phyloP scores from a whole-genome alignment of 2,113 vertebrate genomes.

The Scophthalmus maximus region DNA sequence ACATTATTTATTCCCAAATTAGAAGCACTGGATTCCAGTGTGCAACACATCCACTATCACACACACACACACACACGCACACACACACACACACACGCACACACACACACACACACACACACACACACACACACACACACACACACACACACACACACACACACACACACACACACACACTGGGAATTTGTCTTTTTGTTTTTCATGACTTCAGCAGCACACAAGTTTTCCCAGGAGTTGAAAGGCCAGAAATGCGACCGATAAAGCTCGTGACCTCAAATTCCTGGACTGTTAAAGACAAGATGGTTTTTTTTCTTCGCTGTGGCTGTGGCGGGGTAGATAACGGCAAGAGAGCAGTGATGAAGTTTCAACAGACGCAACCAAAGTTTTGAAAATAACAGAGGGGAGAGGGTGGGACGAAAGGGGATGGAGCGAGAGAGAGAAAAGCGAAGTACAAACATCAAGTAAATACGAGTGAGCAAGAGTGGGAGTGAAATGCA shows the following conservation, averaged over 20 bases:
- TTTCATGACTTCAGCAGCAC: neutral
- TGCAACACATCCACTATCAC: constrained; percentile 39
- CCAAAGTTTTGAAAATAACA: too few relatives aligned
- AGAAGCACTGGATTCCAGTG: constrained; percentile 65
- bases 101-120: neutral
- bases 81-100: neutral
- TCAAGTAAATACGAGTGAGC: neutral
- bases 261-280: neutral
- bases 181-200: neutral
- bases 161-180: neutral
- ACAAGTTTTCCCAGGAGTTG: neutral
- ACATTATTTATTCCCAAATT: constrained; percentile 71
- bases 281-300: neutral
- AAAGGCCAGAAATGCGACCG: neutral
- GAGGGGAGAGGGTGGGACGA: neutral
- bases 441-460: neutral
- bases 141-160: neutral
- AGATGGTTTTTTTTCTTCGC: neutral
- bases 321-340: neutral
- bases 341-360: constrained; percentile 6
- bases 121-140: too few relatives aligned
- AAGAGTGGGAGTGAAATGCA: neutral
- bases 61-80: constrained; percentile 25
- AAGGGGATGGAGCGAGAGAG: neutral
- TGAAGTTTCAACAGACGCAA: neutral